Evolutionary conservation across 2,113 vertebrate genomes (phyloP), one percentile per base, ranked within the genome.

Genomic region (Rhinogobius similis): DNA sequence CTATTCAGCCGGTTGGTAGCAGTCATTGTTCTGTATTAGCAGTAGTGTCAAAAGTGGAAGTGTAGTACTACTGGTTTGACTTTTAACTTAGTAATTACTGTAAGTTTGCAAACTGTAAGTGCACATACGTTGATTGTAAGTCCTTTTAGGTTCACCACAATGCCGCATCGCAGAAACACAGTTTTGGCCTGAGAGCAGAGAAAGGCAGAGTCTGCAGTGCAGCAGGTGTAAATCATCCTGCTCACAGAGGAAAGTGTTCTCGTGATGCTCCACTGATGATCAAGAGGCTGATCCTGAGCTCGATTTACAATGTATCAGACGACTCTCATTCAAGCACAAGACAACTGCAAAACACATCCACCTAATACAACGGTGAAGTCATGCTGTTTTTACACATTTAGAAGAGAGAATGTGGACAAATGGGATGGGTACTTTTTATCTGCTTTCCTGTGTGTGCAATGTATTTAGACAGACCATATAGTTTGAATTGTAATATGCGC

Each of bases 291-390:
- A 11, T 36, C 20, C 58, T 61, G 27, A 18, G 4, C 56, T 59
- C 10, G 29, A 29, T 18, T 36, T 61, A 61, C 32, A 18, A n/a
- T 61, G 58, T 9, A 11, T 11, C 11, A 38, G 58, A 10, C 18
- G 2, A 8, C 3, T 36, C 32, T 61, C 29, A 61, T 61, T 38
- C 29, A 61, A 18, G 10, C 53, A 32, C 27, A 36, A 16, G 55
- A 61, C 29, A 4, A 21, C 58, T n/a, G 29, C 29, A 38, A 61
- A 61, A 61, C 58, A n/a, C 58, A 61, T 59, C 32, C n/a, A n/a
- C 32, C 56, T 32, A 3, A 9, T 29, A n/a, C 20, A 61, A 1
- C 2, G 18, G 58, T 61, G 58, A 61, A n/a, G 58, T 61, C 58
- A 61, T 61, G 53, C 50, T 65, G 3, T 3, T 9, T 26, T 13